These are phyloP conservation scores for Cottoperca gobio DNA, from an alignment of 2,797 vertebrate species.

Conservation along the genomic window DNA sequence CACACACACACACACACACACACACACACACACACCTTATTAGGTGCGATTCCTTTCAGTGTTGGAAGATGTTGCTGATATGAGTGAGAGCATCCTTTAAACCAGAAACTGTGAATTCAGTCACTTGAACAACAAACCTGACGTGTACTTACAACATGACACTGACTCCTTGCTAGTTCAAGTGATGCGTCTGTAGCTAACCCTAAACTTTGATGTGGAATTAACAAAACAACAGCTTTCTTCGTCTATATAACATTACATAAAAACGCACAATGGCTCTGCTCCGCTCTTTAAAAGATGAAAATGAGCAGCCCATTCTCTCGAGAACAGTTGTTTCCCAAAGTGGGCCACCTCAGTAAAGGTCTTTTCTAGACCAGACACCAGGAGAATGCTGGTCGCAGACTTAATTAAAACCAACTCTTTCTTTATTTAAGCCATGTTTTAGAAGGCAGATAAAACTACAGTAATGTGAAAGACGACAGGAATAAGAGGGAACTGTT, in stretches of 20 bases:
- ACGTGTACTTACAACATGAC: neutral
- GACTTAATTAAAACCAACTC: constrained; percentile 60
- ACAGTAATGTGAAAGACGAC: neutral
- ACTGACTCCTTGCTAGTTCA: neutral
- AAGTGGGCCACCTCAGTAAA: constrained; percentile 35
- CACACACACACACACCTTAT: no score
- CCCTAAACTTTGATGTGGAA: neutral
- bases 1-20: no score
- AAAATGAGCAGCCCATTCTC: constrained; percentile 33
- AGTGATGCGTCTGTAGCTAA: neutral
- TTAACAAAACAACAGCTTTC: neutral
- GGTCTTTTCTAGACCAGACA: constrained; percentile 40
- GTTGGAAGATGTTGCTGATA: constrained; percentile 3
- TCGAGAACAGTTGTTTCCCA: constrained; percentile 47
- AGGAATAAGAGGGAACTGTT: neutral
- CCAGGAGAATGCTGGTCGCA: constrained; percentile 31
- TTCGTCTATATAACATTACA: neutral
- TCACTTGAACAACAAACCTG: constrained; percentile 39
- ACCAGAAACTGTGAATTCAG: constrained; percentile 33
- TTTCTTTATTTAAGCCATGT: constrained; percentile 38
- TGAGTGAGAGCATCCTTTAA: constrained; percentile 22
- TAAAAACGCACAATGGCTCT: constrained; percentile 5
- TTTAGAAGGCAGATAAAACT: constrained; percentile 40
- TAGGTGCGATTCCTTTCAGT: neutral
- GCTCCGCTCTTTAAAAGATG: constrained; percentile 20